Conservation (phyloP, 2,888 invertebrate genomes). For the Podotricha telesiphe region DNA sequence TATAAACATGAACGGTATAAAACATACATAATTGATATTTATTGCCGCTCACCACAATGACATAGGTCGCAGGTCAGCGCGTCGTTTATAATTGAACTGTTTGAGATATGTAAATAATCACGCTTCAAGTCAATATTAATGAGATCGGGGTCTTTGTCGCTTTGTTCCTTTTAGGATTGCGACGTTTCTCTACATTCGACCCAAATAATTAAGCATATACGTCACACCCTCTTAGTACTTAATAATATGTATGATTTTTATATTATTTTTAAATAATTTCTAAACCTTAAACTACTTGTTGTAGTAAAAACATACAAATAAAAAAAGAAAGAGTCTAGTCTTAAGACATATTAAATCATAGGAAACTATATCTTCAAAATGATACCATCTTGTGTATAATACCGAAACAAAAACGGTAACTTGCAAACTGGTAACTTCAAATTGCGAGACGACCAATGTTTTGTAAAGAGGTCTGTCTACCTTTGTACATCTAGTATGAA, state of each 20-base stretch:
- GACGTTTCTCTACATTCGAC: conserved; percentile 13
- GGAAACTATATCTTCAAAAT: conserved; percentile 33
- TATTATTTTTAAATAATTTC: background rate
- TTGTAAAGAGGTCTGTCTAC: conserved; percentile 40
- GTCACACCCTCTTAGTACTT: background rate
- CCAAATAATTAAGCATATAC: conserved; percentile 19
- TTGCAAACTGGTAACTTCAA: conserved; percentile 36
- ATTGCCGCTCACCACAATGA: conserved; percentile 24
- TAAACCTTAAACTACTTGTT: background rate
- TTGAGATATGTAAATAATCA: conserved; percentile 58
- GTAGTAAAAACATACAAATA: background rate
- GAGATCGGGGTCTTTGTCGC: conserved; percentile 31
- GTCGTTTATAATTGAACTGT: conserved; percentile 50
- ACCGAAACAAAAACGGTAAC: conserved; percentile 35
- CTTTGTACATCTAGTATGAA: conserved; percentile 38
- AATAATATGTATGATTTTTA: no score
- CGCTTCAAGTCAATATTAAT: conserved; percentile 55
- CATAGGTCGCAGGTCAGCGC: conserved; percentile 48
- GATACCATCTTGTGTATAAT: conserved; percentile 36
- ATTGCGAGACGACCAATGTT: conserved; percentile 41
- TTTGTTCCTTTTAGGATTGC: conserved; percentile 15
- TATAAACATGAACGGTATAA: background rate
- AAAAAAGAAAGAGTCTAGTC: background rate
- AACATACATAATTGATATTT: conserved; percentile 27
- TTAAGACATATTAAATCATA: conserved; percentile 8